Base-by-base conservation (phyloP, 1,140 invertebrate genomes). In the Diploscapter pachys region DNA sequence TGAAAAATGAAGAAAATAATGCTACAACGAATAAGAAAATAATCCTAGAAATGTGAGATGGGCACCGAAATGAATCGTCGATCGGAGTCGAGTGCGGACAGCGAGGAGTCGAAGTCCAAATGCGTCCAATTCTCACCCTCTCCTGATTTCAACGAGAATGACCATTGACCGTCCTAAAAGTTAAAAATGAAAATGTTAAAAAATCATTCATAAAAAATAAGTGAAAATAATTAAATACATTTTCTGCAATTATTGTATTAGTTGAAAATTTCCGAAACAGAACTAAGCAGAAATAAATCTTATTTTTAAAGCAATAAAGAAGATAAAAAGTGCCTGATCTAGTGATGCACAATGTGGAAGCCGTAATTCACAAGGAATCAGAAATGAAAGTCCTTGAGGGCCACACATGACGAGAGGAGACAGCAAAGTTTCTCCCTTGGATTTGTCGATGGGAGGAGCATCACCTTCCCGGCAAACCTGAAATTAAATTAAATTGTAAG, bases 331-430 rank as follows among this genome's bases (percentile, higher is more conserved):
- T 31, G 1, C 31, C 31, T 54, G 9, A 51, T 71, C 69, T 5
- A 72, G 55, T 51, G 62, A 63, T 59, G 67, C 74, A 9, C 67
- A 59, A 61, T 75, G 74, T 4, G 75, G 75, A 50, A 76, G 52
- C 53, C 75, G 69, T 6, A 76, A 59, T 63, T 76, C 75, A 55
- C 61, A 64, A 64, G 72, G 75, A 48, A 75, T 62, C 13, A 54
- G 9, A 64, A 76, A 76, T 53, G 64, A 59, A 11, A 76, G 70
- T 48, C 75, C 75, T 71, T 55, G 6, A 76, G 94, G 94, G 67
- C 94, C 94, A 88, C 93, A 96, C 91, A 96, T 93, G 79, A 96
- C 93, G 78, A 96, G 88, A 62, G 94, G 94, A 82, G 92, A 94
- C 67, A 95, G 89, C 87, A 95, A 90, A 59, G 92, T 92, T 89